Percentiles rank a stretch among this genome's conserved stretches.
phyloP scores from a whole-genome alignment of 1,140 invertebrate species.

The Cherax quadricarinatus region DNA sequence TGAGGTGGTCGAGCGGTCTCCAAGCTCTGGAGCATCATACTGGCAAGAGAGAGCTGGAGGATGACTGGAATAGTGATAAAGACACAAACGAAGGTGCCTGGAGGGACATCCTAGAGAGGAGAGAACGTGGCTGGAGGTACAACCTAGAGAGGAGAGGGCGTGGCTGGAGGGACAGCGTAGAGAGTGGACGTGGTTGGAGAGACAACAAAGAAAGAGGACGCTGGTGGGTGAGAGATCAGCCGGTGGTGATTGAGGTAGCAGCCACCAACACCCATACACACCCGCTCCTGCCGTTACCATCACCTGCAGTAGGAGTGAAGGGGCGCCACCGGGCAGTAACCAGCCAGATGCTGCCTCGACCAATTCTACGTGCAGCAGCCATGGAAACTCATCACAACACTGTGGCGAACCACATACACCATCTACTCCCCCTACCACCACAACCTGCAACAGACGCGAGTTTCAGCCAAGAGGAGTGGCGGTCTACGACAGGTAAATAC shows the following conservation, averaged over 20 bases:
- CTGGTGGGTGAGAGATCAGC: neutral
- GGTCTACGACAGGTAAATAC: too few relatives aligned
- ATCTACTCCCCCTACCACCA: neutral
- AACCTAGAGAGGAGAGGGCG: neutral
- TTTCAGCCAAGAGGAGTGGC: neutral
- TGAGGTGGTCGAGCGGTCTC: neutral
- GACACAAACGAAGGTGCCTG: too few relatives aligned
- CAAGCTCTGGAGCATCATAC: neutral
- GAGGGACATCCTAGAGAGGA: neutral
- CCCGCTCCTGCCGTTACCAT: neutral
- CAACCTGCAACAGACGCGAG: neutral
- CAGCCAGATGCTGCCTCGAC: too few relatives aligned
- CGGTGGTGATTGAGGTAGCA: neutral
- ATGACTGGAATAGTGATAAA: neutral
- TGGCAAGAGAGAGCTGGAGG: neutral
- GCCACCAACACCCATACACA: neutral
- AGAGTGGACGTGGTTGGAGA: neutral
- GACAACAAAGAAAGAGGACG: neutral
- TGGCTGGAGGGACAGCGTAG: too few relatives aligned
- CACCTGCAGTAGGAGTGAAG: too few relatives aligned
- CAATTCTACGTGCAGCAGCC: neutral
- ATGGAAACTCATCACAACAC: neutral
- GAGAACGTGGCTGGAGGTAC: too few relatives aligned
- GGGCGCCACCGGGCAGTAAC: too few relatives aligned
- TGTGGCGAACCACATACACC: neutral